Conservation (phyloP, 2,797 vertebrate species). For the Malacoraja senta region DNA sequence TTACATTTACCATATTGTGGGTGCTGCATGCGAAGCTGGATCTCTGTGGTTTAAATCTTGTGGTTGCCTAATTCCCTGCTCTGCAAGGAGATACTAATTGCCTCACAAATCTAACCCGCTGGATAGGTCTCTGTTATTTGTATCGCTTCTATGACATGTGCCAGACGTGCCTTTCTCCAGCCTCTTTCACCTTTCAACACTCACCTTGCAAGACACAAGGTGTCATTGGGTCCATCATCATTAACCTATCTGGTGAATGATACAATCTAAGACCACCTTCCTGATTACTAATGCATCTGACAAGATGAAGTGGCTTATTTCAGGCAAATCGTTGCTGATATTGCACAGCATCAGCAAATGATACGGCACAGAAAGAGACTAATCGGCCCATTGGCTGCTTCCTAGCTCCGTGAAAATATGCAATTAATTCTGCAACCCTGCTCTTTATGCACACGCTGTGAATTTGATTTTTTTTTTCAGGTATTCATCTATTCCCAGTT, state of each 20-base stretch:
- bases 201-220: neutral
- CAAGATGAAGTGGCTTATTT: neutral
- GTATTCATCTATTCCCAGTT: no score
- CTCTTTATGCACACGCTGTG: no score
- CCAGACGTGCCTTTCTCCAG: neutral
- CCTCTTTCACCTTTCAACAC: neutral
- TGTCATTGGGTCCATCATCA: neutral
- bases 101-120: neutral
- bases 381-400: no score
- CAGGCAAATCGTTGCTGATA: neutral
- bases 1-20: neutral
- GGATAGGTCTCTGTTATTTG: neutral
- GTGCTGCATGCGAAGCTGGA: neutral
- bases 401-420: no score
- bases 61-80: neutral
- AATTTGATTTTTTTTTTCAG: no score
- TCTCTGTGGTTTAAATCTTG: neutral
- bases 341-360: neutral
- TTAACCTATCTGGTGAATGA: neutral
- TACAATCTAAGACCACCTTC: neutral
- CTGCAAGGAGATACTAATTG: neutral
- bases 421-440: no score
- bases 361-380: no score
- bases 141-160: neutral
- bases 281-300: neutral